These are phyloP conservation scores for Apostichopus japonicus DNA, from an alignment of 35 echinoderm and acorn worm genomes.

Conservation along the genomic window DNA sequence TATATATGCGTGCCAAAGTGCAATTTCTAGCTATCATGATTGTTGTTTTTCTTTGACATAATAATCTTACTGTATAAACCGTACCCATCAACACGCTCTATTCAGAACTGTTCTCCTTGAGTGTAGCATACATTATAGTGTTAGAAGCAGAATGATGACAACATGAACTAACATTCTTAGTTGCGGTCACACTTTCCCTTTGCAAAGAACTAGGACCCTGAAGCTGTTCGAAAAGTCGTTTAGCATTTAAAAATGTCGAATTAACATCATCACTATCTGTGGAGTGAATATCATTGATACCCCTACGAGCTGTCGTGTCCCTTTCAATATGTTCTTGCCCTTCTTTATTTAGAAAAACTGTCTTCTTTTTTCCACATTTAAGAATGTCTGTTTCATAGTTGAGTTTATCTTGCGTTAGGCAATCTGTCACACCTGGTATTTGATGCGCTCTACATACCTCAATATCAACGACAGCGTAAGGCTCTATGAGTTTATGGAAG, in stretches of 20 bases:
- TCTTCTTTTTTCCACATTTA: background rate
- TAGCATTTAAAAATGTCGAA: slow-evolving; percentile 6
- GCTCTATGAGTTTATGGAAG: background rate
- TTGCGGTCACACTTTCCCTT: background rate
- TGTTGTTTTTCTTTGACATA: too few relatives aligned
- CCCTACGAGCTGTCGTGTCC: background rate
- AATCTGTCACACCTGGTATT: background rate
- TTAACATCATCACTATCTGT: slow-evolving; percentile 1
- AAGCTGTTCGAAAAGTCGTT: slow-evolving; percentile 13
- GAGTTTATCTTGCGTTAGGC: background rate
- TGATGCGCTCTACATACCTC: background rate
- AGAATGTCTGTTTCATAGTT: background rate
- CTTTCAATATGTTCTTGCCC: background rate
- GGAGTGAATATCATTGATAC: background rate
- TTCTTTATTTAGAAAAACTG: background rate
- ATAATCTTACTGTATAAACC: too few relatives aligned
- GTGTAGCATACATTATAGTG: slow-evolving; percentile 7
- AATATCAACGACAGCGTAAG: background rate
- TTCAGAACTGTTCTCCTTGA: background rate
- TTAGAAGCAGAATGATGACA: background rate
- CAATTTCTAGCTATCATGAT: too few relatives aligned
- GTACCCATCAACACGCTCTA: too few relatives aligned
- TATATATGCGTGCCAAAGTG: too few relatives aligned
- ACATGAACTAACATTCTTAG: slow-evolving; percentile 6
- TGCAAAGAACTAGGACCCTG: background rate